These are phyloP conservation scores for Adineta ricciae DNA, from an alignment of 2,888 invertebrate genomes.

Conservation along the genomic window DNA sequence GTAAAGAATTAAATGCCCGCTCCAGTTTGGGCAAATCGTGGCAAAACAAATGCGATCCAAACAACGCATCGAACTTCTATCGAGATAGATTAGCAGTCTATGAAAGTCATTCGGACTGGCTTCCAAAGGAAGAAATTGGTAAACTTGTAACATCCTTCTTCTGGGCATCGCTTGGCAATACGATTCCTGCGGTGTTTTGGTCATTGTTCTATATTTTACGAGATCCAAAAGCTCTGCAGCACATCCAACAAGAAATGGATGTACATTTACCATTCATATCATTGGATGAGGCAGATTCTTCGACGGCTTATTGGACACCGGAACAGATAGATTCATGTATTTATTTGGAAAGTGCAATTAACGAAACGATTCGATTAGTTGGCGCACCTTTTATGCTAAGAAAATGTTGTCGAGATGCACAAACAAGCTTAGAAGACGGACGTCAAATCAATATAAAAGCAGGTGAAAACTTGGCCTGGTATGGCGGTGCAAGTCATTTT, in stretches of 20 bases:
- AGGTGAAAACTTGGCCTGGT: background rate
- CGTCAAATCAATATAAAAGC: background rate
- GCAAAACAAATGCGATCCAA: background rate
- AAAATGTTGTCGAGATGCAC: background rate
- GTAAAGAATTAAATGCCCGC: background rate
- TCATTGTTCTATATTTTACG: background rate
- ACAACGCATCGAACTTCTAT: background rate
- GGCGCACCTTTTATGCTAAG: background rate
- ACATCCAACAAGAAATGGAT: background rate
- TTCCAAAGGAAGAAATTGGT: background rate
- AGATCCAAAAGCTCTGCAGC: background rate
- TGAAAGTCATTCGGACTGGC: background rate
- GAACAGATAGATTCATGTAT: background rate
- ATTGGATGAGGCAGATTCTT: background rate
- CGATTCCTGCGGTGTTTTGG: background rate
- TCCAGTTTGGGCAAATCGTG: background rate
- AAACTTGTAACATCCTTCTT: background rate
- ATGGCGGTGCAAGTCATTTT: background rate
- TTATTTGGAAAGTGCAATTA: conserved; percentile 4
- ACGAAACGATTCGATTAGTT: background rate
- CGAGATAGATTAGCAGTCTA: background rate
- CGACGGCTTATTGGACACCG: background rate
- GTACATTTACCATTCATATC: background rate
- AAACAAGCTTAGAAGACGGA: background rate
- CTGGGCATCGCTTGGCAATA: background rate